Conservation (phyloP, 2,888 invertebrate genomes). For the Tetanocera ferruginea region DNA sequence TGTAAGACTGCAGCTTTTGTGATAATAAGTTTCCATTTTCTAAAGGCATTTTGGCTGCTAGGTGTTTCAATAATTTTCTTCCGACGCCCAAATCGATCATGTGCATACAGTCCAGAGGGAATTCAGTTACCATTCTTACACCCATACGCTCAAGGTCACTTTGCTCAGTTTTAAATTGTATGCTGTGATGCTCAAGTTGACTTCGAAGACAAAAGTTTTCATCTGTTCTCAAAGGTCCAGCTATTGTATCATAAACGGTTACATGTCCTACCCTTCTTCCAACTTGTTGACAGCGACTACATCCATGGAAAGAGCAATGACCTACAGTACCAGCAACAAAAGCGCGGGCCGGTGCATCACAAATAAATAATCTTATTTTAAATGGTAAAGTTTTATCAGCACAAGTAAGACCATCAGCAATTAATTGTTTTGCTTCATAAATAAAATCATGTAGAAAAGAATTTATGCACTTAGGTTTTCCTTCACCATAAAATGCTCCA, state of each 20-base stretch:
- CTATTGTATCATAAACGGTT: slow-evolving; percentile 16
- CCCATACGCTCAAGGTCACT: slow-evolving; percentile 23
- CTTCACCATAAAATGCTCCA: slow-evolving; percentile 31
- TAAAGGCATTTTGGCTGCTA: background rate
- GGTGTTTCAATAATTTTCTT: slow-evolving; percentile 19
- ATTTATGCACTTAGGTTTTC: slow-evolving; percentile 33
- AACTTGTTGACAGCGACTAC: slow-evolving; percentile 19
- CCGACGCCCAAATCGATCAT: slow-evolving; percentile 27
- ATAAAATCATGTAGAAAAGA: slow-evolving; percentile 36
- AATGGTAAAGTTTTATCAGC: slow-evolving; percentile 16
- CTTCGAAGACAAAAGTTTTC: slow-evolving; percentile 36
- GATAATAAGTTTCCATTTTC: background rate
- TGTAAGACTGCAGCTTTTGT: background rate
- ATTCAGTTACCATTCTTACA: slow-evolving; percentile 31
- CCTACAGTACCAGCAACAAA: slow-evolving; percentile 30
- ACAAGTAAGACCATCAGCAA: slow-evolving; percentile 22
- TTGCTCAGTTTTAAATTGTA: slow-evolving; percentile 7
- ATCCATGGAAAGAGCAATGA: slow-evolving; percentile 28
- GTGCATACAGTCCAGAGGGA: slow-evolving; percentile 30
- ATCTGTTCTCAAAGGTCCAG: slow-evolving; percentile 27
- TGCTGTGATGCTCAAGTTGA: slow-evolving; percentile 10
- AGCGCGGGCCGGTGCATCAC: slow-evolving; percentile 35
- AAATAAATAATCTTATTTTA: slow-evolving; percentile 29
- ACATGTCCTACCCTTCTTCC: slow-evolving; percentile 18
- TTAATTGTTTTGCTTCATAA: slow-evolving; percentile 32